A percentile compares a stretch with the other conserved stretches of the same genome.
Evolutionary conservation across 2,113 vertebrate species (phyloP).

Genomic region (Sminthopsis crassicaudata): DNA sequence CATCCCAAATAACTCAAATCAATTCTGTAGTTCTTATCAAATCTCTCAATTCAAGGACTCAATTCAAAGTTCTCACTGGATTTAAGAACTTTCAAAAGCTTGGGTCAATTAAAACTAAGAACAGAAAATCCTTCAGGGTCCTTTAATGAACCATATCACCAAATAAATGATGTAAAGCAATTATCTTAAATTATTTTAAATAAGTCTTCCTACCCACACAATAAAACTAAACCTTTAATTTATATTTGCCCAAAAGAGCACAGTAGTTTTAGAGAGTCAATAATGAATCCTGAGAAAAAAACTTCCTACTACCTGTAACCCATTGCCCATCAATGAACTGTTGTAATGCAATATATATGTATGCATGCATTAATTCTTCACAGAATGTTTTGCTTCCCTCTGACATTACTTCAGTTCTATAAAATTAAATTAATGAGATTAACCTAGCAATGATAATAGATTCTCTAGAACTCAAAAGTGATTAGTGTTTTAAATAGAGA

Average conservation of each 20-base stretch:
- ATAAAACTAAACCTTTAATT: not conserved
- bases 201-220: not conserved
- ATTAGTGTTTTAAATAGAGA: not conserved
- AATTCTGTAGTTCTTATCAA: not conserved
- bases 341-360: not conserved
- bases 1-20: not conserved
- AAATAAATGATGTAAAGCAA: not conserved
- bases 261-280: not conserved
- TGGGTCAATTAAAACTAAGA: not conserved
- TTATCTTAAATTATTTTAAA: not conserved
- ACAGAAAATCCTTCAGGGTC: not conserved
- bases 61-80: not conserved
- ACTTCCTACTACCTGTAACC: not conserved
- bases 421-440: not conserved
- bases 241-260: not conserved
- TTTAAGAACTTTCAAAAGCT: not conserved
- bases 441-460: not conserved
- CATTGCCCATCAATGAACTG: not conserved
- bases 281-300: not conserved
- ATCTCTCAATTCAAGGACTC: not conserved
- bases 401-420: not conserved
- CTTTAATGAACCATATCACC: not conserved
- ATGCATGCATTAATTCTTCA: not conserved
- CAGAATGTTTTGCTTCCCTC: not conserved
- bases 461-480: not conserved